Base-by-base conservation (phyloP, 2,888 invertebrate species). In the Mesorhabditis sp. region DNA sequence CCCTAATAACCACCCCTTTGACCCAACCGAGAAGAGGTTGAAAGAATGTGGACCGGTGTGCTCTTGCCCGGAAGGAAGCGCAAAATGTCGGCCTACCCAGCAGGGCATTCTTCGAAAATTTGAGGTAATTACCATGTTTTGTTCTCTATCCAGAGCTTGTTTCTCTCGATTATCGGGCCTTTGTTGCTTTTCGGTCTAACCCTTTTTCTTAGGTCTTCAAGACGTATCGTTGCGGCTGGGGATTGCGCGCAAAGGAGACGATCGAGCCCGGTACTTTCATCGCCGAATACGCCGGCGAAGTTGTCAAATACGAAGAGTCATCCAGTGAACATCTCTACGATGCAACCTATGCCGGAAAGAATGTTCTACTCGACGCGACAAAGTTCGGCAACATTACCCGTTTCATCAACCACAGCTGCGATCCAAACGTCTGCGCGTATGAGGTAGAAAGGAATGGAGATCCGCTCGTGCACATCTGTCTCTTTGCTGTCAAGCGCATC, bases 321-420 rank as follows among this genome's bases (percentile, higher is more conserved):
- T 50, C 58, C 7, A 50, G n/a, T 50, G 58, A 50, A n/a, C 58
- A 50, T n/a, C n/a, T n/a, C n/a, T 50, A 50, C n/a, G 58, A n/a
- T n/a, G 28, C 28, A 28, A 50, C 58, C 7, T n/a, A 13, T 50
- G 7, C 58, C n/a, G 58, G 58, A 50, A n/a, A 50, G 58, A 50
- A 50, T 50, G 58, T 50, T 13, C 7, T 50, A 50, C 7, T 50
- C 58, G n/a, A 50, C 2, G 58, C 58, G 58, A 50, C 58, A 50
- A 50, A 50, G 7, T n/a, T 13, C 10, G 58, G 58, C 7, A 50
- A 50, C 58, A n/a, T 50, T 10, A 50, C 58, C 58, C 58, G 58
- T n/a, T 50, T 50, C 58, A 50, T 50, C 7, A 50, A 50, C n/a
- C 58, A 50, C n/a, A 13, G 10, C n/a, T 50, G 58, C 58, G n/a